Evolutionary conservation across 2,888 invertebrate species (phyloP).

Genomic region (Tricholauxania praeusta): DNA sequence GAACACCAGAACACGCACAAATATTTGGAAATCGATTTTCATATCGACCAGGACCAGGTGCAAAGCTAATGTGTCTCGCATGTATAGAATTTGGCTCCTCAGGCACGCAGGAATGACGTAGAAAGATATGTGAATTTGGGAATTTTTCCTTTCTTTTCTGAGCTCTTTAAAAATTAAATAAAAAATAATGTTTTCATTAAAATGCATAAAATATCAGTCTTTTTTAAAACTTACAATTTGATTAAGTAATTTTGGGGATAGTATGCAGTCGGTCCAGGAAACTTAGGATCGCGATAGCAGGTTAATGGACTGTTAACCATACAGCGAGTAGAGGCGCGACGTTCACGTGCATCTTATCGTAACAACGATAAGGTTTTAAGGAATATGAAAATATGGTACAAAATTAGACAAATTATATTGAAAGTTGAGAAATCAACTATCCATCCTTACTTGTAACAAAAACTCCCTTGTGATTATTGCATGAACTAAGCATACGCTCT

Average conservation of each 20-base stretch:
- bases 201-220: not conserved
- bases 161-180: constrained; percentile 20
- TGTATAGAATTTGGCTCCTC: constrained; percentile 39
- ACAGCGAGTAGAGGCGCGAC: constrained; percentile 49
- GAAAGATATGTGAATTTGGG: constrained; percentile 51
- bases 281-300: constrained; percentile 55
- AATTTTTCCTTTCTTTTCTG: not conserved
- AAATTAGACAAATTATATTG: not conserved
- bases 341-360: constrained; percentile 56
- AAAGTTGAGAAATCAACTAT: not conserved
- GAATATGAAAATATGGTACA: not conserved
- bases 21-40: constrained; percentile 49
- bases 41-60: constrained; percentile 61
- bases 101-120: constrained; percentile 53
- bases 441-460: constrained; percentile 55
- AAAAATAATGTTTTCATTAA: not conserved
- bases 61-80: constrained; percentile 49
- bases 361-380: not conserved
- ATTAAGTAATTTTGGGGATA: constrained; percentile 42
- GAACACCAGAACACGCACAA: constrained; percentile 49
- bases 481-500: constrained; percentile 48
- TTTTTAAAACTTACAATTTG: constrained; percentile 36
- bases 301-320: constrained; percentile 51
- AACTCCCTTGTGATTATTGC: constrained; percentile 54
- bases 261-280: constrained; percentile 57